Base-by-base conservation (phyloP, 1,140 invertebrate species). In the Chrysopa pallens region DNA sequence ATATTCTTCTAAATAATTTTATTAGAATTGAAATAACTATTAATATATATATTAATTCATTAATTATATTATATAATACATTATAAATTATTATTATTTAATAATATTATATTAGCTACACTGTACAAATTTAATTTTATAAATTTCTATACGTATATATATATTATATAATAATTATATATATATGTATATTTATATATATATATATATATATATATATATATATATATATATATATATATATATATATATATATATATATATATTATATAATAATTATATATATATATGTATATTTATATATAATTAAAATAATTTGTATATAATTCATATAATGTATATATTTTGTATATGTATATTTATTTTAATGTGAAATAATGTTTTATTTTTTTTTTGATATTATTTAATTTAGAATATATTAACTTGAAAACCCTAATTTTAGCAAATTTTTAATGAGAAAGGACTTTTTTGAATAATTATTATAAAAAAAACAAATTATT, bases 191-290 rank as follows among this genome's bases (percentile, higher is more conserved):
- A 40, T 36, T 39, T 42, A 45, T 44, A 47, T 42, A 29, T 45
- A 46, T 46, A 42, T 36, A 31, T 29, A 44, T 48, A 45, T 45
- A 48, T 42, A 40, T 42, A 31, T 31, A 31, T 31, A 31, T 31
- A 31, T 31, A 31, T 31, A 6, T 31, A 31, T 31, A 6, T 31
- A 31, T 31, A 31, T 31, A 31, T 31, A 31, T 31, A 31, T 42
- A 48, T 41, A 42, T 46, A 48, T 35, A 45, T 47, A 48, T 45
- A 51, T 45, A 47, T 54, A 50, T 56, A 48, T 40, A 45, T 43
- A 43, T 41, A 46, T 51, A 52, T 52, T 51, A 46, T 50, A 48
- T 51, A 7, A 31, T 31, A 31, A 7, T 7, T 31, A 31, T 31
- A 31, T 31, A 31, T 31, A 31, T 31, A 31, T 31, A 31, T 31